A percentile compares a stretch with the other conserved stretches of the same genome.
These are phyloP conservation scores for Polypedilum pembai DNA, from an alignment of 1,140 invertebrate species.

Conservation along the genomic window DNA sequence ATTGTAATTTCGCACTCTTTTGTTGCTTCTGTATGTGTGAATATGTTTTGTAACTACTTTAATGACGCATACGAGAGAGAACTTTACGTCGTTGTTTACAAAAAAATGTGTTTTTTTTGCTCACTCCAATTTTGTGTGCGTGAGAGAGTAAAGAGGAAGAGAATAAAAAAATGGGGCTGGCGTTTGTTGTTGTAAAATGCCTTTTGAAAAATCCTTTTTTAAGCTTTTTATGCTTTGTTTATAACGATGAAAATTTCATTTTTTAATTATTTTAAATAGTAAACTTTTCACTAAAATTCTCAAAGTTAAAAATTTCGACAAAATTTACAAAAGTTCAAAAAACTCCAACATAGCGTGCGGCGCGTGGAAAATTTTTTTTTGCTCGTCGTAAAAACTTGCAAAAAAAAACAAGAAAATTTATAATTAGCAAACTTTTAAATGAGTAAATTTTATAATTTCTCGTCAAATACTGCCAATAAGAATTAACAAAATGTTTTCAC, in stretches of 20 bases:
- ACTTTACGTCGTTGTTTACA: slow-evolving; percentile 7
- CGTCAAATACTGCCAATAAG: too few species aligned
- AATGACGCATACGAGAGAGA: slow-evolving; percentile 1
- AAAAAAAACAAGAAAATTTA: too few species aligned
- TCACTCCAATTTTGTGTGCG: not conserved
- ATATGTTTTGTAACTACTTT: not conserved
- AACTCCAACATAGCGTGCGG: not conserved
- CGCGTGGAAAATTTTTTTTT: slow-evolving; percentile 11
- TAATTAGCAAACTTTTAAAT: too few species aligned
- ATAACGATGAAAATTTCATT: not conserved
- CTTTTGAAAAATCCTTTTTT: too few species aligned
- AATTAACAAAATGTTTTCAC: too few species aligned
- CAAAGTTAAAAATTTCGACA: not conserved
- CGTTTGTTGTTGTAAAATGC: slow-evolving; percentile 9
- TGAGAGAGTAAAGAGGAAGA: not conserved
- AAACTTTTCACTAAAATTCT: not conserved
- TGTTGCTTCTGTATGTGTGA: not conserved
- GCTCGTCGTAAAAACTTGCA: too few species aligned
- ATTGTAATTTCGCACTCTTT: too few species aligned
- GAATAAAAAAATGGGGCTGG: slow-evolving; percentile 9
- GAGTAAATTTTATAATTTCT: too few species aligned
- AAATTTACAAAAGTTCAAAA: not conserved
- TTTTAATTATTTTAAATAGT: not conserved
- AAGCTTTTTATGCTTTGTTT: not conserved
- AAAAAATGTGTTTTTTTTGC: not conserved